These are phyloP conservation scores for Hydriomena furcata DNA, from an alignment of 2,888 invertebrate species.

Conservation along the genomic window DNA sequence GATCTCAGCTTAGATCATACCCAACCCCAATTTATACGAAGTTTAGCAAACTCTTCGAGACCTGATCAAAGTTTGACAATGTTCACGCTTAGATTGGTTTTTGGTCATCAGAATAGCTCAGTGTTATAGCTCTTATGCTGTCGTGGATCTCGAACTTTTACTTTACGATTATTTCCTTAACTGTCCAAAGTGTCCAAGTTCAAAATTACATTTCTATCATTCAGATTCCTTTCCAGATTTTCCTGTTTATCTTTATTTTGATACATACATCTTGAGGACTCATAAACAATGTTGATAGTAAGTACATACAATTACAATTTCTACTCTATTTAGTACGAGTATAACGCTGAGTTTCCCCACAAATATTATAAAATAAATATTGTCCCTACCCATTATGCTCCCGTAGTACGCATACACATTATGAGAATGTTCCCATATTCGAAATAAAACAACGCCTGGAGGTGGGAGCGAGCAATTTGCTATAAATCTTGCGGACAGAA, in stretches of 20 bases:
- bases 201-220: conserved; percentile 34
- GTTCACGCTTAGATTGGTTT: not conserved
- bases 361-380: conserved; percentile 16
- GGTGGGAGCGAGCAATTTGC: conserved; percentile 72
- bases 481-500: conserved; percentile 72
- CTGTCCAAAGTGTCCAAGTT: conserved; percentile 37
- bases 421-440: conserved; percentile 47
- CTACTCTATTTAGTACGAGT: too few species aligned
- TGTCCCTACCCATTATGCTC: conserved; percentile 9
- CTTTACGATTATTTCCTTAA: conserved; percentile 58
- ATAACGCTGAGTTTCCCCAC: too few species aligned
- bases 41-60: not conserved
- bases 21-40: not conserved
- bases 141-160: conserved; percentile 20
- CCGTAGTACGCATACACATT: conserved; percentile 42
- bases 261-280: too few species aligned
- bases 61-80: not conserved
- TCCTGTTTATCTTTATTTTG: not conserved
- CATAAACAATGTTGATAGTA: too few species aligned
- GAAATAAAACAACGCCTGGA: conserved; percentile 72
- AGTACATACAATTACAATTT: too few species aligned
- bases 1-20: too few species aligned
- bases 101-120: not conserved
- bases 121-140: conserved; percentile 2
- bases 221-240: conserved; percentile 2